Conservation (phyloP, 2,888 invertebrate genomes). For the Synergus umbraculus region DNA sequence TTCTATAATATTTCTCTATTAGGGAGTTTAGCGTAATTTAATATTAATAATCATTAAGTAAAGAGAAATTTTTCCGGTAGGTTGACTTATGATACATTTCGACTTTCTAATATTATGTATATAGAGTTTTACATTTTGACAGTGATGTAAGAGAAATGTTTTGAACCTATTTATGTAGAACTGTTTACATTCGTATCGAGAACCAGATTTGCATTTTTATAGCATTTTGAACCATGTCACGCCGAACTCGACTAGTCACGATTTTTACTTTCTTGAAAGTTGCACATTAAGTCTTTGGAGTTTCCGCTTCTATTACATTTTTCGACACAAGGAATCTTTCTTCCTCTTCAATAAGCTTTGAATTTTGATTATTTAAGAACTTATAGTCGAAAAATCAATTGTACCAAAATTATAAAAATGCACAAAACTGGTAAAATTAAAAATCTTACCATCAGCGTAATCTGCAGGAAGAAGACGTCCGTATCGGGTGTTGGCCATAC, state of each 20-base stretch:
- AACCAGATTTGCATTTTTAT: not conserved
- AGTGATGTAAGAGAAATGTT: not conserved
- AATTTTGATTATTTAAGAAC: no score
- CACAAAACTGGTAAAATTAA: not conserved
- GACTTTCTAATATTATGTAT: not conserved
- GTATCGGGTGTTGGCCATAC: constrained; percentile 86
- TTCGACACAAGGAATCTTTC: no score
- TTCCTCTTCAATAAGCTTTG: no score
- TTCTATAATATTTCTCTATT: not conserved
- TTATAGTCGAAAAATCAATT: no score
- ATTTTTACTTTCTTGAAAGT: not conserved
- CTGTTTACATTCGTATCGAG: not conserved
- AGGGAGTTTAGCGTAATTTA: not conserved
- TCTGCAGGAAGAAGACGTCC: constrained; percentile 82
- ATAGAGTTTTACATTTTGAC: not conserved
- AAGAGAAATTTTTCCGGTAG: not conserved
- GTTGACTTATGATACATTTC: not conserved
- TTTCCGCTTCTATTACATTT: no score
- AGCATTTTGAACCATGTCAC: not conserved
- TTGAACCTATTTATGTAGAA: not conserved
- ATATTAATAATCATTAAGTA: not conserved
- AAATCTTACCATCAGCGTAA: constrained; percentile 83
- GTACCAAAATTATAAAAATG: no score
- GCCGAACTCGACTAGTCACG: not conserved
- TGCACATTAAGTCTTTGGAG: not conserved